Base-by-base conservation (phyloP, 2,113 vertebrate species). In the Psettodes erumei region DNA sequence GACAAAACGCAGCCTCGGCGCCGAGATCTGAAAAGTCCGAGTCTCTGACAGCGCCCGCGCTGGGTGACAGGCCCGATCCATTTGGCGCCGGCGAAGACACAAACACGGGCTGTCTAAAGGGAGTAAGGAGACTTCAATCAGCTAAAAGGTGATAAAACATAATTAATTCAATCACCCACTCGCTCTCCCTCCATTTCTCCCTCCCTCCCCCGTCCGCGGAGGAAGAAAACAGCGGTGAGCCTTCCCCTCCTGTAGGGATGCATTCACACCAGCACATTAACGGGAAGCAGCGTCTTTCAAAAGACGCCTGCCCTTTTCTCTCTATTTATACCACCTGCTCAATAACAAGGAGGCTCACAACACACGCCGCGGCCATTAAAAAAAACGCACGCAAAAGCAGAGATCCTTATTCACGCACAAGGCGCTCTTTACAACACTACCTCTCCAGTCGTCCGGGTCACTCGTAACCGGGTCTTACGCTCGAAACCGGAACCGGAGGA, bases 121-220 rank as follows among this genome's bases (percentile, higher is more conserved):
- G 79, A 89, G 66, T 60, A 68, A 83, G 79, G 84, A 71, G 86
- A 86, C 80, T 89, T 87, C 87, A 93, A 90, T 91, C 89, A 90
- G 90, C 90, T 91, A 92, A 93, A 83, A 92, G 90, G 90, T 90
- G 92, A 93, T 88, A 92, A 91, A 92, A 91, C 81, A 63, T 77
- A 86, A 91, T 93, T 88, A 90, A 93, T 91, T 89, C 75, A 88
- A 86, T 87, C 78, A 68, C 79, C 63, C 79, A 61, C 77, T 84
- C 82, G 55, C 62, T 73, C 71, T 25, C 58, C 4, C 32, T 60
- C 35, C 6, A 37, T 43, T 40, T 9, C 48, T 21, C 33, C 15
- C 12, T 33, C 5, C 32, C 37, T 23, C 35, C 56, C 40, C 37
- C 47, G 12, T 58, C 75, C 51, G 33, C 60, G 37, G 63, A 82